These are phyloP conservation scores for Clarias pachynema DNA, from an alignment of 2,797 vertebrate genomes.

Conservation along the genomic window DNA sequence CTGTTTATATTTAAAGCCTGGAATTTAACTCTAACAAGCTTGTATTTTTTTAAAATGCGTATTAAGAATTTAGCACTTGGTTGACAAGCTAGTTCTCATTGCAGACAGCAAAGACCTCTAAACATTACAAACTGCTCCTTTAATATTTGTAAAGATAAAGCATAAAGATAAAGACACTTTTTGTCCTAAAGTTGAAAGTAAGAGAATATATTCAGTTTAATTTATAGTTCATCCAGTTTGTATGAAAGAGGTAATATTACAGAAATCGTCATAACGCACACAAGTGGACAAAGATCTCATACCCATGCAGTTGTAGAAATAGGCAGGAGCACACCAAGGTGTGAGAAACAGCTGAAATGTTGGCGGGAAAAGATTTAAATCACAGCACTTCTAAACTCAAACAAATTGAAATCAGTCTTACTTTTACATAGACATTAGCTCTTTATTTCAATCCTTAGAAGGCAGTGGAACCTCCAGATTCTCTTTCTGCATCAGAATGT, in stretches of 20 bases:
- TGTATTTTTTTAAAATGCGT: neutral
- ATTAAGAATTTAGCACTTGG: neutral
- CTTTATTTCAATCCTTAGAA: slow-evolving; percentile 64
- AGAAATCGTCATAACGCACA: neutral
- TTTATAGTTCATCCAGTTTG: neutral
- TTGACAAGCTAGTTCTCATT: neutral
- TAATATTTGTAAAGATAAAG: neutral
- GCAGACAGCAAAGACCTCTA: neutral
- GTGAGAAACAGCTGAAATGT: slow-evolving; percentile 24
- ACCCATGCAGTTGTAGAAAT: slow-evolving; percentile 18
- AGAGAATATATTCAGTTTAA: neutral
- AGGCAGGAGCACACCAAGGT: slow-evolving; percentile 23
- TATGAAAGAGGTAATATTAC: slow-evolving; percentile 15
- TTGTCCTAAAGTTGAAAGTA: slow-evolving; percentile 24
- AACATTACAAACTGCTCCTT: slow-evolving; percentile 17
- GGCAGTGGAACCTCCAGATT: slow-evolving; percentile 71
- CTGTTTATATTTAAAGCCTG: neutral
- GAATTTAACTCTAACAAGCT: neutral
- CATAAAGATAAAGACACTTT: neutral
- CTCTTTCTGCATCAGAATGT: slow-evolving; percentile 64
- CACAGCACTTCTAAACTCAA: slow-evolving; percentile 69
- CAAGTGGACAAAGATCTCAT: neutral
- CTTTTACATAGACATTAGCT: slow-evolving; percentile 57
- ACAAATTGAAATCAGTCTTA: slow-evolving; percentile 68
- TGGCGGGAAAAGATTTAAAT: slow-evolving; percentile 53